These are phyloP conservation scores for Pyrochroa serraticornis DNA, from an alignment of 2,888 invertebrate species.

Conservation along the genomic window DNA sequence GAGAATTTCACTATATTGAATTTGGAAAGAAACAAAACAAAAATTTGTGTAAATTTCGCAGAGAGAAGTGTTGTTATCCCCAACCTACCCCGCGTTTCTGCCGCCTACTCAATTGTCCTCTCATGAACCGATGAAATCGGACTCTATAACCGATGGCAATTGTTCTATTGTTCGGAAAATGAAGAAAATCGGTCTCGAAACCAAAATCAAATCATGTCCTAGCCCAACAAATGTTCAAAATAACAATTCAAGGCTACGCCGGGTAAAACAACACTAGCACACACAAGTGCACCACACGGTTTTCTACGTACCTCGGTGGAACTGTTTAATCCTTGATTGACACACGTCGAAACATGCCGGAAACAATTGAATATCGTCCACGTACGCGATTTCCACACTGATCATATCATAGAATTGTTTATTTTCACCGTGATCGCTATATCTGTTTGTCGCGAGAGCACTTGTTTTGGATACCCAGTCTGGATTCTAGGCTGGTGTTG, in stretches of 20 bases:
- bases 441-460: conserved; percentile 46
- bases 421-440: conserved; percentile 38
- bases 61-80: too few species aligned
- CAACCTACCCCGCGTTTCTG: too few species aligned
- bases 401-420: conserved; percentile 40
- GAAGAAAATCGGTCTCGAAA: conserved; percentile 3
- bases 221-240: conserved; percentile 42
- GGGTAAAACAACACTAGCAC: conserved; percentile 33
- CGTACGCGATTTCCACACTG: conserved; percentile 27
- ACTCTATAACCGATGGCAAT: neutral
- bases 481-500: conserved; percentile 39
- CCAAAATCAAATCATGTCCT: conserved; percentile 33
- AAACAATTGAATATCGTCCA: conserved; percentile 23
- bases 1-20: too few species aligned
- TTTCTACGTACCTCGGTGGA: conserved; percentile 38
- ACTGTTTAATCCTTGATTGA: conserved; percentile 33
- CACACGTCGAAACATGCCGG: conserved; percentile 31
- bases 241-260: conserved; percentile 48
- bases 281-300: conserved; percentile 27
- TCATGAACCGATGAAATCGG: too few species aligned
- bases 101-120: too few species aligned
- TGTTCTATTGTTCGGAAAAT: neutral
- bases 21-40: too few species aligned
- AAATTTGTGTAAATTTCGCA: too few species aligned
- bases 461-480: conserved; percentile 56